phyloP scores from a whole-genome alignment of 2,113 vertebrate species.

The Megaceryle torquata region DNA sequence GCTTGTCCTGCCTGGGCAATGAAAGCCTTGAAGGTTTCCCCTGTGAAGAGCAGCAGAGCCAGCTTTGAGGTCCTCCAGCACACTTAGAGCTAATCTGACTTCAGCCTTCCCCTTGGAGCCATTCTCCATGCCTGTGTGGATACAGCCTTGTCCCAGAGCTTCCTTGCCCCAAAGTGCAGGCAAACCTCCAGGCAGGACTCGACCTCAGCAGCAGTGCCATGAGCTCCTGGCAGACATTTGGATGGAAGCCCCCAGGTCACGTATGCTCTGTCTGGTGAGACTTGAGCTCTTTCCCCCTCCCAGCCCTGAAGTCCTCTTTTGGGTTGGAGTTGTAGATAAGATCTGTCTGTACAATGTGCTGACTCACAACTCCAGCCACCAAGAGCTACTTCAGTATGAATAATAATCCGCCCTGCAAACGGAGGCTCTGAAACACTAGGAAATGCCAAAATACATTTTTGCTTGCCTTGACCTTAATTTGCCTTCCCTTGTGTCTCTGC shows the following conservation, averaged over 20 bases:
- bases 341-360: background rate
- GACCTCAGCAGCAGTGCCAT: fast-evolving
- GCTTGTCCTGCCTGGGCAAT: background rate
- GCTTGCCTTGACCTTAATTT: constrained; percentile 52
- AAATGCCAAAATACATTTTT: constrained; percentile 23
- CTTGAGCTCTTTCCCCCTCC: background rate
- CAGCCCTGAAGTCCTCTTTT: background rate
- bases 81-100: background rate
- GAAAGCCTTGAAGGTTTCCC: background rate
- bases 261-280: background rate
- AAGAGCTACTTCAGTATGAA: background rate
- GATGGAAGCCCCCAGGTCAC: background rate
- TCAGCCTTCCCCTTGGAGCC: background rate
- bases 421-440: background rate
- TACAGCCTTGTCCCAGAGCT: background rate
- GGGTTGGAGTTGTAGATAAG: background rate
- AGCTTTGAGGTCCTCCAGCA: background rate
- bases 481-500: background rate
- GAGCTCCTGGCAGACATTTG: background rate
- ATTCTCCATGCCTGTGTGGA: background rate
- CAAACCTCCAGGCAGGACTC: background rate
- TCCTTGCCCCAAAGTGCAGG: background rate
- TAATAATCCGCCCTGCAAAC: background rate
- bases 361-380: background rate
- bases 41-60: background rate